A percentile compares a stretch with the other conserved stretches of the same genome.
These are phyloP conservation scores for Sylvilagus floridanus DNA, from an alignment of 2,797 vertebrate species.

Conservation along the genomic window DNA sequence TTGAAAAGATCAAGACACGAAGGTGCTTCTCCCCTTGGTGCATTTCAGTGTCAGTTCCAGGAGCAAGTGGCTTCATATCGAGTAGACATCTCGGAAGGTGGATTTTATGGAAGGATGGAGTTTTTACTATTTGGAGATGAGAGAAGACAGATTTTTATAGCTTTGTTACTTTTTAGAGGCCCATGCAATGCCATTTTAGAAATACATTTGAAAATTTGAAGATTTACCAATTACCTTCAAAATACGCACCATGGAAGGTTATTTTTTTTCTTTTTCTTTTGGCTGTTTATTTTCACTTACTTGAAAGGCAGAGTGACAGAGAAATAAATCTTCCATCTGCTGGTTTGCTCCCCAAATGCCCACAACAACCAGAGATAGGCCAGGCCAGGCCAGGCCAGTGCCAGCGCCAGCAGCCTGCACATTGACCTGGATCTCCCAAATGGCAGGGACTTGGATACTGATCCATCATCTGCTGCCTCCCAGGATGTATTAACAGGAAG, in stretches of 20 bases:
- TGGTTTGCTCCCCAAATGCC: no score
- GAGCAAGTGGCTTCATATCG: not conserved
- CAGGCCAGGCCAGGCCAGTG: no score
- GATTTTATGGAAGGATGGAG: not conserved
- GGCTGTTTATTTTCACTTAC: no score
- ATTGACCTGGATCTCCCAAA: no score
- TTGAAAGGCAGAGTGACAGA: no score
- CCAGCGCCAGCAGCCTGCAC: no score
- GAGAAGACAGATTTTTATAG: not conserved
- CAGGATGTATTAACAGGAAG: no score
- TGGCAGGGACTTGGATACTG: no score
- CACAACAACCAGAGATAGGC: no score
- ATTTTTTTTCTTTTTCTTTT: no score
- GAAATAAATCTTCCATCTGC: no score
- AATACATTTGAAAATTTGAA: constrained; percentile 6
- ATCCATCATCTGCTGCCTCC: no score
- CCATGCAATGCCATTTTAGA: not conserved
- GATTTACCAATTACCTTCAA: not conserved
- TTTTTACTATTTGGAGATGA: not conserved
- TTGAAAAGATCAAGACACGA: not conserved
- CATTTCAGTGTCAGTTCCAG: not conserved
- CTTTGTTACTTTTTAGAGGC: constrained; percentile 4
- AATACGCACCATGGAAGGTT: not conserved
- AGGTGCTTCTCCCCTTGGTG: not conserved
- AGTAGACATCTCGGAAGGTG: not conserved